Base-by-base conservation (phyloP, 2,113 vertebrate genomes). In the Ptilorrhoa leucosticta region DNA sequence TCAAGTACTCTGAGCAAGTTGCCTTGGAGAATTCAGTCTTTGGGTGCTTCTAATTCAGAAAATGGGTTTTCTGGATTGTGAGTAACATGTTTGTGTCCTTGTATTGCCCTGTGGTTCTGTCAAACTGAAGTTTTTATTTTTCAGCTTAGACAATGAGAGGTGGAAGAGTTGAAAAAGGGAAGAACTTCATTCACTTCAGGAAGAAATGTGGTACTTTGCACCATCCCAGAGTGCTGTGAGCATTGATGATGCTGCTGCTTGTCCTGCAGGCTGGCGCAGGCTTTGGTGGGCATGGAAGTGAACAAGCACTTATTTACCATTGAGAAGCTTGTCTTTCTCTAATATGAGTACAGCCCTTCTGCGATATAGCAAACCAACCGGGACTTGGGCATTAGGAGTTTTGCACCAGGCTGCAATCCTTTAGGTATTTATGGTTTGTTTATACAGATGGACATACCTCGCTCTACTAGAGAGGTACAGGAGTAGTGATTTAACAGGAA, bases 21-120 rank as follows among this genome's bases (percentile, higher is more conserved):
- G 69, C 87, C 65, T 77, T 88, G 71, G 53, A 66, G 61, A 93
- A 37, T 69, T 96, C 60, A 96, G 91, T 28, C 71, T 86, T 93
- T 42, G 56, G 35, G 45, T 84, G n/a, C 69, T 84, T 84, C 83
- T 88, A 51, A 93, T 92, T 90, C 86, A 76, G 80, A 93, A 84
- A 77, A 65, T 15, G 33, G 39, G 86, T 86, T 93, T 89, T 94
- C 78, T 96, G 45, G 69, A 68, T 58, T 94, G 82, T 84, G 33
- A 94, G 69, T 83, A 90, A 71, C 17, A 17, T 68, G 53, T 64
- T 63, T 87, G 54, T 10, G 31, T 88, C 85, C 70, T 87, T 91
- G 64, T 21, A 9, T 94, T 90, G 85, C 72, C 64, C 31, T 12
- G 60, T 0, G 5, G 37, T 88, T 77, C 76, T 93, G 53, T 80